Evolutionary conservation across 2,113 vertebrate genomes (phyloP).

Genomic region (Rhea pennata): DNA sequence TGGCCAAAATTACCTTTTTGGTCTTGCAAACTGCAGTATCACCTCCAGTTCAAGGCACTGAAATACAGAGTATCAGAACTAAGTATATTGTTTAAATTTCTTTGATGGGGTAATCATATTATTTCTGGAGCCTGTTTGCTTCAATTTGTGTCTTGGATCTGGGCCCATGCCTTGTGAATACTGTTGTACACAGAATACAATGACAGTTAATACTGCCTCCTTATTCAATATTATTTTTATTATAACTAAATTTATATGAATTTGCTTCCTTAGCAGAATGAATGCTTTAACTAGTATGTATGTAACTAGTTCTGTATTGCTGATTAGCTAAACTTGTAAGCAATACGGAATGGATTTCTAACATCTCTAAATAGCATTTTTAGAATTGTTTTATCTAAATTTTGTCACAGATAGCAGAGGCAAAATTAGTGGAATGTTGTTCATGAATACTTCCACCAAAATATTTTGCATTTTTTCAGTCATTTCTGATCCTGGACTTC

Average conservation of each 20-base stretch:
- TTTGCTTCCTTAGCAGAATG: neutral
- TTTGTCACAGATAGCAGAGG: neutral
- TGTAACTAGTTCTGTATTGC: no score
- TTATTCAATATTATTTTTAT: neutral
- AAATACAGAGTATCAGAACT: neutral
- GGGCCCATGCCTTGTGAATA: neutral
- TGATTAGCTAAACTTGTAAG: neutral
- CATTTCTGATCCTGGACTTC: neutral
- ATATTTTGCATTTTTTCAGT: neutral
- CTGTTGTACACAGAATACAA: neutral
- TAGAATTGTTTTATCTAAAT: neutral
- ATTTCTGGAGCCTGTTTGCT: neutral
- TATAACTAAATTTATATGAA: neutral
- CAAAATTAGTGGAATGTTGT: neutral
- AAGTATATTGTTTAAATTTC: neutral
- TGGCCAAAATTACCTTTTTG: neutral
- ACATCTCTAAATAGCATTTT: neutral
- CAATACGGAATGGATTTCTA: neutral
- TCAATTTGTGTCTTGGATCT: neutral
- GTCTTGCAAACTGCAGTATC: neutral
- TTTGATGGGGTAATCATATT: neutral
- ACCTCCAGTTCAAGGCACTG: neutral
- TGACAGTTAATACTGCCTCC: neutral
- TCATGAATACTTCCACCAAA: neutral
- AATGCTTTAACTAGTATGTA: neutral